phyloP scores from a whole-genome alignment of 2,113 vertebrate species.

The Pitta sordida region DNA sequence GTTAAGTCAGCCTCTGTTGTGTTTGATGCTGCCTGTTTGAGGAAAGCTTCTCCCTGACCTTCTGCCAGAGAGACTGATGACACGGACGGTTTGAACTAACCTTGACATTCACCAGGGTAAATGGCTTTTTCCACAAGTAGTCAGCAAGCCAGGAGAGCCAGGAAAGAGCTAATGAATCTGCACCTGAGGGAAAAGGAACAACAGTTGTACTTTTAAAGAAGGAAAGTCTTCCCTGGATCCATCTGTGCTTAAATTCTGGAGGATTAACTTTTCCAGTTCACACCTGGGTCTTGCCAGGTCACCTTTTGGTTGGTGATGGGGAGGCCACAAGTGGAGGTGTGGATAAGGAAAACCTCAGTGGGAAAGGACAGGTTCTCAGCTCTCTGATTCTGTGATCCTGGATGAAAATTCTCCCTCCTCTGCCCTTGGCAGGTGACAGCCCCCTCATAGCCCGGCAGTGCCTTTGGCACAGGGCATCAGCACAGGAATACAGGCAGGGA shows the following conservation, averaged over 20 bases:
- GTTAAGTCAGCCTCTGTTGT: constrained; percentile 82
- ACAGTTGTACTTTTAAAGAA: constrained; percentile 78
- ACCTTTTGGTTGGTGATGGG: not conserved
- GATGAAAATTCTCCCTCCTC: not conserved
- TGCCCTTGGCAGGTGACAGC: accelerated
- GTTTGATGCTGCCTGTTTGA: constrained; percentile 86
- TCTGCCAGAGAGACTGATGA: constrained; percentile 90
- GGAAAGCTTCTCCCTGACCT: constrained; percentile 89
- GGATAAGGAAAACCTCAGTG: not conserved
- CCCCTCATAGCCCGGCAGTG: not conserved
- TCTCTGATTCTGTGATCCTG: not conserved
- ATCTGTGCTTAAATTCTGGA: constrained; percentile 27
- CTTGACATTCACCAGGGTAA: constrained; percentile 97
- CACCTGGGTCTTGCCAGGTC: accelerated
- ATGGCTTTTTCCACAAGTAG: constrained; percentile 90
- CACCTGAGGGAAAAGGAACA: constrained; percentile 78
- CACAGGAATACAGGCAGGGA: accelerated
- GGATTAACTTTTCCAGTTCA: constrained; percentile 45
- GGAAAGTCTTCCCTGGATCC: not conserved
- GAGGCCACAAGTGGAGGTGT: accelerated
- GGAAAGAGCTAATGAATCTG: constrained; percentile 84
- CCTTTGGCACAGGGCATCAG: accelerated
- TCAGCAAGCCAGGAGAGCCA: constrained; percentile 83
- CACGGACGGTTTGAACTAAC: constrained; percentile 87
- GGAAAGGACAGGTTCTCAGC: not conserved